Evolutionary conservation across 2,888 invertebrate species (phyloP).

Genomic region (Xestobium rufovillosum): DNA sequence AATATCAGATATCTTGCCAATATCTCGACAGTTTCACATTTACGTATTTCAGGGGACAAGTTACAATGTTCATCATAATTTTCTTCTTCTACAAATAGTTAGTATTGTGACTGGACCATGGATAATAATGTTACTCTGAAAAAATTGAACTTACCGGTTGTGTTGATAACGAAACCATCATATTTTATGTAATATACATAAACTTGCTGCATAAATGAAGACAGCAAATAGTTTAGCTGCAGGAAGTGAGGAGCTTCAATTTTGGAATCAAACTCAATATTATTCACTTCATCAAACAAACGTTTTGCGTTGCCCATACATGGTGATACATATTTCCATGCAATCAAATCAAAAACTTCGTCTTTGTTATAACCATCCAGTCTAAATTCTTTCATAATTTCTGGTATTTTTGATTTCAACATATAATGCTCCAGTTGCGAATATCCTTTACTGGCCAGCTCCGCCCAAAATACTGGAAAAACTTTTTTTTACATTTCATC

Average conservation of each 20-base stretch:
- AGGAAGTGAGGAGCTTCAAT: constrained; percentile 51
- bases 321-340: constrained; percentile 51
- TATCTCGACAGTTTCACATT: too few relatives aligned
- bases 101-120: too few relatives aligned
- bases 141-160: constrained; percentile 45
- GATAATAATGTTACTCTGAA: too few relatives aligned
- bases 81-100: too few relatives aligned
- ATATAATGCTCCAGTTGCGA: constrained; percentile 50
- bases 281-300: constrained; percentile 45
- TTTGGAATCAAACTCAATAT: constrained; percentile 52
- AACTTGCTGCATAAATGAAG: constrained; percentile 41
- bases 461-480: constrained; percentile 49
- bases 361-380: constrained; percentile 31
- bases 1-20: too few relatives aligned
- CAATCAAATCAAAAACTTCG: constrained; percentile 43
- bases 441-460: constrained; percentile 50
- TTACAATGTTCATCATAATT: too few relatives aligned
- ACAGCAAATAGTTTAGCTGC: constrained; percentile 40
- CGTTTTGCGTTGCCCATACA: constrained; percentile 39
- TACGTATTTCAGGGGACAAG: too few relatives aligned
- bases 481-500: constrained; percentile 7
- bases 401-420: constrained; percentile 52
- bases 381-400: constrained; percentile 46
- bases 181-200: constrained; percentile 53
- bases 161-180: constrained; percentile 45